Conservation (phyloP, 2,113 vertebrate genomes). For the Emydura subglobosa region DNA sequence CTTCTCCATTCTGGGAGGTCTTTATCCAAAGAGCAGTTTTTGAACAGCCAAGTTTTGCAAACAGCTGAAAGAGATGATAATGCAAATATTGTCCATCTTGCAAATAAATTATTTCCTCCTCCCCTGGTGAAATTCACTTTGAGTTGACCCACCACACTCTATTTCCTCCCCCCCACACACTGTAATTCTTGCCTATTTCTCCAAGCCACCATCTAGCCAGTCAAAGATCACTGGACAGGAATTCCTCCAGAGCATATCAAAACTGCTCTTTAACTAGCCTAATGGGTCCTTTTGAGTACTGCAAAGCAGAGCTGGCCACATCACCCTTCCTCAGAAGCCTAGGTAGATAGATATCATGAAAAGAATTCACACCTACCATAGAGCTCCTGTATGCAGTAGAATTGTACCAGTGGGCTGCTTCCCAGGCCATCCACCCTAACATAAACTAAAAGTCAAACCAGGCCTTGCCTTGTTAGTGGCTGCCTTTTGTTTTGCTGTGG, state of each 20-base stretch:
- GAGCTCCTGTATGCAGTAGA: not conserved
- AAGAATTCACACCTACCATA: not conserved
- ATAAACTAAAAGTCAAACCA: rapidly evolving
- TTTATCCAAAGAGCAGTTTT: rapidly evolving
- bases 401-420: not conserved
- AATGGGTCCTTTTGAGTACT: not conserved
- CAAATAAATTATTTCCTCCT: not conserved
- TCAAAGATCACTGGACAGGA: not conserved
- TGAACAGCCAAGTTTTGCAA: not conserved
- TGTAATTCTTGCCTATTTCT: not conserved
- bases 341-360: not conserved
- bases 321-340: not conserved
- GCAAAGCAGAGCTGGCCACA: not conserved
- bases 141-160: not conserved
- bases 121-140: rapidly evolving
- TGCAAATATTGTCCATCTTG: rapidly evolving
- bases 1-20: rapidly evolving
- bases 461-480: rapidly evolving
- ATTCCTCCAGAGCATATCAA: not conserved
- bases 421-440: rapidly evolving
- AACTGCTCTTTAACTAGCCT: not conserved
- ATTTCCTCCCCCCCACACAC: not conserved
- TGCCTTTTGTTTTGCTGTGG: not conserved
- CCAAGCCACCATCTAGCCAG: not conserved
- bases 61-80: rapidly evolving